Evolutionary conservation across 2,797 vertebrate species (phyloP), one percentile per base, ranked within the genome.

Genomic region (Gorsachius magnificus): DNA sequence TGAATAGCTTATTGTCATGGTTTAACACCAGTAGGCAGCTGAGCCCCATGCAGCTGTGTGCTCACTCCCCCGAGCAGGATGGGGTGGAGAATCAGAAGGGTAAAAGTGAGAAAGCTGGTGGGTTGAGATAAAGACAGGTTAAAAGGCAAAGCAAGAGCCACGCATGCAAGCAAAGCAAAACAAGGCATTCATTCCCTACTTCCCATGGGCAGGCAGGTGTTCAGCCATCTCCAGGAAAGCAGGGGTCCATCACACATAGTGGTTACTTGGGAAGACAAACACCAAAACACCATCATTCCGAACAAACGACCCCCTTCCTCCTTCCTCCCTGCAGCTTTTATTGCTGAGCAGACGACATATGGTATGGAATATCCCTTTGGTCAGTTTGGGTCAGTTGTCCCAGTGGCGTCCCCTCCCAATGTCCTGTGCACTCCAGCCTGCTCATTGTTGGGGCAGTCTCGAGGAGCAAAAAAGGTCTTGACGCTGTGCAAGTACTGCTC

Each of bases 261-360:
- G 3, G 6, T 50, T 60, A 6, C 19, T 85, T 50, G 29, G 50
- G 35, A 82, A 81, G 60, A 29, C 5, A 64, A 72, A 33, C 0
- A 1, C 15, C 9, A 1, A 64, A 72, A 33, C 0, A 1, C 15
- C 9, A 1, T 41, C 2, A 13, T 36, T 69, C 13, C 0, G 2
- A 57, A 26, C 0, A 4, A 14, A 25, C 1, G 4, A 50, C 6
- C 5, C 4, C 57, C 22, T 58, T 58, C n/a, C 22, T 58, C 14
- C 57, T 18, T 72, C 22, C 16, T 61, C 57, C 12, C 13, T 43
- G 29, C 8, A 68, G 26, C 7, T 33, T 28, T 45, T 35, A n/a
- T 45, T 48, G 13, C 66, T 56, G 20, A 71, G 25, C n/a, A 12
- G 57, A 56, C 1, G 3, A 28, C 46, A 6, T 14, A 10, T 10